These are phyloP conservation scores for Harpagoxenus sublaevis DNA, from an alignment of 2,888 invertebrate species.

Conservation along the genomic window DNA sequence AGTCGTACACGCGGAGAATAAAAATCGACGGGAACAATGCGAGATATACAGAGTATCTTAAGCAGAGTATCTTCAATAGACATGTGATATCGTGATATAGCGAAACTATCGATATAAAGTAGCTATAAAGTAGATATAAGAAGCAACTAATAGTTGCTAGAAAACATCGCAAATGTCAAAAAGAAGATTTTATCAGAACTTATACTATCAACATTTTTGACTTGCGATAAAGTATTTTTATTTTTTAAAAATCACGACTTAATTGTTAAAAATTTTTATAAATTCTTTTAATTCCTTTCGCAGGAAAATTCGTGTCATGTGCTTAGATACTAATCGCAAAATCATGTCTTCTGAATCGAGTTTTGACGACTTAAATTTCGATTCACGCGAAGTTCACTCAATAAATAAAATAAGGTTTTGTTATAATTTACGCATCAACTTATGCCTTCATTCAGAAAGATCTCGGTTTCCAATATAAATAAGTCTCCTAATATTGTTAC, in stretches of 20 bases:
- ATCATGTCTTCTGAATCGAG: background rate
- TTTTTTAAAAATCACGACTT: background rate
- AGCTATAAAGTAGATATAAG: background rate
- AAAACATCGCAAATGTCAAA: background rate
- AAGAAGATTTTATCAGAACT: background rate
- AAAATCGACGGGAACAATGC: conserved; percentile 9
- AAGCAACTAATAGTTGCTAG: background rate
- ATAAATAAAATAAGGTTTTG: background rate
- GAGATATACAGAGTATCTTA: background rate
- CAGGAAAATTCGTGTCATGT: no score
- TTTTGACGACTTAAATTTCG: background rate
- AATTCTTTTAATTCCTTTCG: background rate
- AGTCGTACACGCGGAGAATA: background rate
- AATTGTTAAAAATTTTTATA: no score
- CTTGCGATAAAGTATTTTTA: background rate
- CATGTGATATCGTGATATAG: background rate
- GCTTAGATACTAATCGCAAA: background rate
- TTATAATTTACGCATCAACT: background rate
- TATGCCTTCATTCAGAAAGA: background rate
- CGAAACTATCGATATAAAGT: background rate
- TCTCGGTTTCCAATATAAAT: background rate
- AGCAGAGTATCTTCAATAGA: background rate
- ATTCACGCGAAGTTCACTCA: background rate
- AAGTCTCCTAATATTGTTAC: conserved; percentile 6
- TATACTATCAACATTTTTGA: background rate